These are phyloP conservation scores for fruit fly (Drosophila melanogaster) DNA, from an alignment of 1,140 invertebrate species.

Conservation along the genomic window Release_6_plus_ISO1_MT NT_033779.5:19814001-19814500, in stretches of 20 bases:
- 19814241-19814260: constrained; percentile 9
- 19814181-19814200: neutral
- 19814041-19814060: neutral
- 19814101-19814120: neutral
- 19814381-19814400: constrained; percentile 4
- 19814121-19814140: neutral
- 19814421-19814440: neutral
- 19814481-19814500: constrained; percentile 6
- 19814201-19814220: neutral
- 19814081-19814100: neutral
- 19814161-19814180: constrained; percentile 1
- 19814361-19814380: constrained; percentile 12
- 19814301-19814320: neutral
- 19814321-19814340: neutral
- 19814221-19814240: neutral
- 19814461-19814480: constrained; percentile 9
- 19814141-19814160: neutral
- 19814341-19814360: constrained; percentile 14
- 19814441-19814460: too few relatives aligned
- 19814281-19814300: neutral
- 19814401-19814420: constrained; percentile 7
- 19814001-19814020: constrained; percentile 7
- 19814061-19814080: constrained; percentile 3
- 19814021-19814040: constrained; percentile 10
- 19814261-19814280: constrained; percentile 4